Conservation (phyloP, 92 coral and sea anemone genomes). For the Micromussa lordhowensis region DNA sequence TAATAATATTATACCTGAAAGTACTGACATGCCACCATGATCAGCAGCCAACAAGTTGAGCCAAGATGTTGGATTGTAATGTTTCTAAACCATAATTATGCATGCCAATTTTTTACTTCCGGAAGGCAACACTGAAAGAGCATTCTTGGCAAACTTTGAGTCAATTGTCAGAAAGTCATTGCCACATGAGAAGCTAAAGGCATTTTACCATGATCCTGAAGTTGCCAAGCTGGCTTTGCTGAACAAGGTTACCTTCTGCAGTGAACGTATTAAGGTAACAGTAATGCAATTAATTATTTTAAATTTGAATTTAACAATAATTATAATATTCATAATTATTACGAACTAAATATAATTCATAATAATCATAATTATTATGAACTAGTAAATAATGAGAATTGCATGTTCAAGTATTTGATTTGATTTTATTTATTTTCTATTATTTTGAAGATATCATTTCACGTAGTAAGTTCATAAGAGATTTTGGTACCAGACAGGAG, state of each 20-base stretch:
- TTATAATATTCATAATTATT: too few relatives aligned
- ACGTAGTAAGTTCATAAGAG: conserved; percentile 6
- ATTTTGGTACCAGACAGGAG: conserved; percentile 19
- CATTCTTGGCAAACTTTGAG: conserved; percentile 49
- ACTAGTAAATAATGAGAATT: background rate
- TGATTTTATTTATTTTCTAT: conserved; percentile 4
- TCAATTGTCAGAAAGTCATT: conserved; percentile 50
- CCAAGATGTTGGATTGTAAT: too few relatives aligned
- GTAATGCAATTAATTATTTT: background rate
- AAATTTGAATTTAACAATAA: too few relatives aligned
- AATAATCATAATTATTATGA: too few relatives aligned
- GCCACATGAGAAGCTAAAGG: conserved; percentile 40
- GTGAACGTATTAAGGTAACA: conserved; percentile 50
- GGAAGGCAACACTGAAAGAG: conserved; percentile 52
- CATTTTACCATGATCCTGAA: conserved; percentile 15
- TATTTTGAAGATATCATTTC: conserved; percentile 33
- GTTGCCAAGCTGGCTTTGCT: conserved; percentile 34
- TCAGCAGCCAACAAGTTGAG: too few relatives aligned
- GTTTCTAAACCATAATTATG: too few relatives aligned
- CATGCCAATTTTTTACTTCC: too few relatives aligned
- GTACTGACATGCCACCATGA: too few relatives aligned
- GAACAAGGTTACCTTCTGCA: conserved; percentile 61
- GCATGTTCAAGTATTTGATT: background rate
- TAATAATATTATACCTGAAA: too few relatives aligned
- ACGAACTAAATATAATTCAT: too few relatives aligned